Base-by-base conservation (phyloP, 2,888 invertebrate species). In the Agrochola macilenta region DNA sequence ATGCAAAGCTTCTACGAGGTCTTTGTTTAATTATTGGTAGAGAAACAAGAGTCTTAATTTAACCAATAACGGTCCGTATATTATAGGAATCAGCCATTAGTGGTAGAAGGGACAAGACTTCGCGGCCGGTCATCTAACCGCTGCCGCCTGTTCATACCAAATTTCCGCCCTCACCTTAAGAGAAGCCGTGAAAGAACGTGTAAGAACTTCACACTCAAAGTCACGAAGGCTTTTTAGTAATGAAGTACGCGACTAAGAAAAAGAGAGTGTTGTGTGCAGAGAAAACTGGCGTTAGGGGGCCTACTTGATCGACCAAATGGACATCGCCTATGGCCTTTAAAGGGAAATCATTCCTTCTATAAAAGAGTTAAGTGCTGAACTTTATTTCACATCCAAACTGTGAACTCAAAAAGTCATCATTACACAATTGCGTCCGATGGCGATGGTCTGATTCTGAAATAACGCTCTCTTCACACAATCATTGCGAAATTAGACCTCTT, bases 401-500 rank as follows among this genome's bases (percentile, higher is more conserved):
- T 57, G 20, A 70, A 78, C 23, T 70, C 39, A 5, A 76, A 65
- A 82, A 77, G 4, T 23, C 61, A 58, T 78, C 49, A 83, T 69
- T 65, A 83, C 63, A 49, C 65, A 69, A 83, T 77, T 0, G 52
- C 52, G 52, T 46, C 20, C 14, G 9, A n/a, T 65, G 69, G 4
- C 14, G 9, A n/a, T 65, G 69, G 4, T 78, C 61, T 11, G 4
- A 52, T 83, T 83, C 30, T 71, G 46, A 83, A 78, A 71, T 30
- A 83, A n/a, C 72, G n/a, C 57, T 72, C 65, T 73, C 75, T 75
- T 73, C 74, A 75, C 82, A 74, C 79, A 78, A 75, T 68, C 39
- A 76, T 88, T 87, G 87, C 89, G 58, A 83, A 88, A 88, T 83
- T 79, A 78, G 76, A 80, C 65, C 69, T 71, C 65, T 82, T 74